These are phyloP conservation scores for Haemorhous mexicanus DNA, from an alignment of 2,113 vertebrate species.

Conservation along the genomic window DNA sequence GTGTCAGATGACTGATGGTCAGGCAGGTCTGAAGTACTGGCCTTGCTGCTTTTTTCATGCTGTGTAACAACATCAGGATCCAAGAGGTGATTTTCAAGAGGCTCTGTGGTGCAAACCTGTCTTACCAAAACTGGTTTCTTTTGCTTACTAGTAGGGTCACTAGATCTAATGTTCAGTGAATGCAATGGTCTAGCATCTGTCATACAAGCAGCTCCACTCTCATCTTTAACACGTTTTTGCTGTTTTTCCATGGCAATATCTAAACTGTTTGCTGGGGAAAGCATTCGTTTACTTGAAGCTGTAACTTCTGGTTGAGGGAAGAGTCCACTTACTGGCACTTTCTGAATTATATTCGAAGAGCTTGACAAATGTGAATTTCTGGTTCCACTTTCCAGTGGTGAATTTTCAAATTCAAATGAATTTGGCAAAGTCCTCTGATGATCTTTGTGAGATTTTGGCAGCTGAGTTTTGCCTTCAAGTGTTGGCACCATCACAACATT, in stretches of 20 bases:
- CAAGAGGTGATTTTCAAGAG: slow-evolving; percentile 79
- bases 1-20: slow-evolving; percentile 58
- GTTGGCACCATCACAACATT: slow-evolving; percentile 53
- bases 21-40: slow-evolving; percentile 25
- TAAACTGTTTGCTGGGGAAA: slow-evolving; percentile 96
- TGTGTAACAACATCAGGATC: slow-evolving; percentile 77
- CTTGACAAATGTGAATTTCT: slow-evolving; percentile 65
- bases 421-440: slow-evolving; percentile 63
- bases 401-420: slow-evolving; percentile 54
- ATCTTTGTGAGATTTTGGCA: slow-evolving; percentile 74
- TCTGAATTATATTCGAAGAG: slow-evolving; percentile 77
- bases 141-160: slow-evolving; percentile 77
- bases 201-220: slow-evolving; percentile 85
- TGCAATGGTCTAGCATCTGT: slow-evolving; percentile 76
- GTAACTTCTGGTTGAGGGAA: slow-evolving; percentile 90
- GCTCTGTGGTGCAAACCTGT: slow-evolving; percentile 92
- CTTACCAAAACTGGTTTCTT: slow-evolving; percentile 90
- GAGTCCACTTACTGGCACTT: slow-evolving; percentile 82
- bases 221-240: slow-evolving; percentile 95
- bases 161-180: slow-evolving; percentile 75
- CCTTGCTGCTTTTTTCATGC: slow-evolving; percentile 56
- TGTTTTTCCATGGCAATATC: slow-evolving; percentile 99
- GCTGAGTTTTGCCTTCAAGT: slow-evolving; percentile 65
- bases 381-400: slow-evolving; percentile 60
- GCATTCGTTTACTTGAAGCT: slow-evolving; percentile 95